Conservation (phyloP, 2,113 vertebrate genomes). For the Eonycteris spelaea region DNA sequence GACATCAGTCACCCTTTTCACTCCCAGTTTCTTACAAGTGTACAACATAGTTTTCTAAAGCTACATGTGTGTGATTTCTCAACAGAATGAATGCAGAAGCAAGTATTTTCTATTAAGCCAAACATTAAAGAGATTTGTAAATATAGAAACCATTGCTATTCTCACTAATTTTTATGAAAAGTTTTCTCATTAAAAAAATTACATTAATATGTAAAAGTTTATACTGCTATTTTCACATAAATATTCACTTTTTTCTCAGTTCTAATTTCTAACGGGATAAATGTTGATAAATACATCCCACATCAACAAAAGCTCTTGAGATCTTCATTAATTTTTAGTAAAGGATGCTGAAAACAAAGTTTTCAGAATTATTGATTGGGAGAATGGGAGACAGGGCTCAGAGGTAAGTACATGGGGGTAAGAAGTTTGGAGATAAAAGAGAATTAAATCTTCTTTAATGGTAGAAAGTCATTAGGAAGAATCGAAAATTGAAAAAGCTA, state of each 20-base stretch:
- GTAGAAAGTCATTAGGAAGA: neutral
- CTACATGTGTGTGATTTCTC: neutral
- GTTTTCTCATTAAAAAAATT: neutral
- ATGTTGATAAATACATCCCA: neutral
- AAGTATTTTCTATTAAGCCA: neutral
- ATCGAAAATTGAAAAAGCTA: neutral
- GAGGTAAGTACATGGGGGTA: neutral
- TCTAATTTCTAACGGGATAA: neutral
- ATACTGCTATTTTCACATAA: neutral
- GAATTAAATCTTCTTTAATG: neutral
- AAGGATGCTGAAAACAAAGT: neutral
- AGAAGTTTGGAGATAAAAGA: neutral
- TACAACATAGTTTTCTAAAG: neutral
- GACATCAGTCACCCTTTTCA: neutral
- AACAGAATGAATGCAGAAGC: neutral
- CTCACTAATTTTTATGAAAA: neutral
- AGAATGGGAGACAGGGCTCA: neutral
- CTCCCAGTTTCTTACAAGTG: neutral
- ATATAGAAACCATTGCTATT: neutral
- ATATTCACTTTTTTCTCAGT: neutral
- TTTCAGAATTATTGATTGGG: neutral
- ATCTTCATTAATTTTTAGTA: neutral
- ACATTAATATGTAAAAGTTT: neutral
- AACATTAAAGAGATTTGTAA: neutral
- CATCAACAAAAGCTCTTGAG: neutral